Evolutionary conservation across 2,888 invertebrate species (phyloP).

Genomic region (Pristionchus fissidentatus): DNA sequence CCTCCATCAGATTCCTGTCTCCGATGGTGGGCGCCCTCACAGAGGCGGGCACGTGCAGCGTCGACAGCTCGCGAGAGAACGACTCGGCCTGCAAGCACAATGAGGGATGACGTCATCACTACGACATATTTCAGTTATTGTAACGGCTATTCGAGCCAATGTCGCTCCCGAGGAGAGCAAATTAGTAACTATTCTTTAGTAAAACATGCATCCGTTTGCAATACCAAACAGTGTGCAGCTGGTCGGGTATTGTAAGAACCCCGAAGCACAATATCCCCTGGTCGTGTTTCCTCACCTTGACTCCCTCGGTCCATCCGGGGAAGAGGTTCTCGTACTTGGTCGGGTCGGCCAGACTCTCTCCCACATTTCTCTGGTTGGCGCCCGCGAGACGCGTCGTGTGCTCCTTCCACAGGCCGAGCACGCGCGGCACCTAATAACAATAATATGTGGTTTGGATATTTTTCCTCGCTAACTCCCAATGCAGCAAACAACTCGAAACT

Average conservation of each 20-base stretch:
- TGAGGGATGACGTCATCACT: not conserved
- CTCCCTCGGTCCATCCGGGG: slow-evolving; percentile 84
- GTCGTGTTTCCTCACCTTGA: slow-evolving; percentile 61
- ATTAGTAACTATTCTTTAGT: too few relatives aligned
- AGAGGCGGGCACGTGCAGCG: slow-evolving; percentile 64
- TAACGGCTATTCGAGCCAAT: too few relatives aligned
- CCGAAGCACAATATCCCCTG: slow-evolving; percentile 38
- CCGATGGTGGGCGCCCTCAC: slow-evolving; percentile 58
- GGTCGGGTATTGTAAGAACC: too few relatives aligned
- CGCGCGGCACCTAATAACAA: slow-evolving; percentile 77
- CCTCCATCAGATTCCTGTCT: slow-evolving; percentile 65
- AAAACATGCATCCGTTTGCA: too few relatives aligned
- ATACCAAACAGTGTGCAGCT: too few relatives aligned
- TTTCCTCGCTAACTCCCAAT: too few relatives aligned
- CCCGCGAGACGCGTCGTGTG: slow-evolving; percentile 76
- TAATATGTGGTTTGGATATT: too few relatives aligned
- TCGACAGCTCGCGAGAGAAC: slow-evolving; percentile 57
- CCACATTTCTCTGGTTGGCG: slow-evolving; percentile 51
- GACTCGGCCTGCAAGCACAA: slow-evolving; percentile 53
- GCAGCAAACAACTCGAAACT: too few relatives aligned
- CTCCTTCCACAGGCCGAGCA: slow-evolving; percentile 91
- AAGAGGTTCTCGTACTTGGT: slow-evolving; percentile 95
- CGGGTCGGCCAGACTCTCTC: slow-evolving; percentile 93
- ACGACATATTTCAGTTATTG: too few relatives aligned
- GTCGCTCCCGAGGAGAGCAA: too few relatives aligned